Evolutionary conservation across 2,888 invertebrate species (phyloP), one percentile per base, ranked within the genome.

Genomic region (Didymodactylos carnosus): DNA sequence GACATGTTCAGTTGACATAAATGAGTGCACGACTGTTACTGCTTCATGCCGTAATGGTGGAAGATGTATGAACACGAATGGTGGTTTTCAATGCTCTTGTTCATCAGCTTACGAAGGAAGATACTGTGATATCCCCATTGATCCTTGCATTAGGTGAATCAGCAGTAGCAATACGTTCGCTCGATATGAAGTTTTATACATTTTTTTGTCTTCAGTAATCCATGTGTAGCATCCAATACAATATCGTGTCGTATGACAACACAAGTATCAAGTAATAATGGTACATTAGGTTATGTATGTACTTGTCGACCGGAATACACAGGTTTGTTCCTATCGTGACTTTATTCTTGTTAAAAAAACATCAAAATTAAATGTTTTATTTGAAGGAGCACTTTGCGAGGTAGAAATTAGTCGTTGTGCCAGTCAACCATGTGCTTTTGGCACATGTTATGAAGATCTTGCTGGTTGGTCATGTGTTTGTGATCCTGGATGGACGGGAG

Each of bases 41-140:
- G 46, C 40, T 23, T 62, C 71, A 39, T 74, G 74, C 39, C 8
- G 41, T 39, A 74, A 74, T 14, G 53, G 53, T 39, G 74, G 40
- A 27, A 23, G 23, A 25, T 74, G 74, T 46, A 41, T 39, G 13
- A 71, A 74, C 23, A 14, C 43, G 11, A 35, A 71, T 14, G 74
- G 74, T 39, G 71, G 74, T 46, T 74, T 71, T 51, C 13, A 29
- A 29, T 75, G 75, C 40, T 39, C 23, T 19, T 75, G 75, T 43
- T n/a, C 25, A 10, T 16, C 69, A 49, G 69, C 69, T 27, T 75
- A 72, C 23, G 69, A 72, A 46, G 75, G 75, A 13, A 69, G n/a
- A 19, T 62, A 72, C 23, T 75, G 75, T 46, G 27, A 41, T 25
- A 72, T 49, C 16, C 62, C 62, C 7, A 62, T 62, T 35, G 62